Evolutionary conservation across 2,797 vertebrate genomes (phyloP).

Genomic region (Poecilia picta): DNA sequence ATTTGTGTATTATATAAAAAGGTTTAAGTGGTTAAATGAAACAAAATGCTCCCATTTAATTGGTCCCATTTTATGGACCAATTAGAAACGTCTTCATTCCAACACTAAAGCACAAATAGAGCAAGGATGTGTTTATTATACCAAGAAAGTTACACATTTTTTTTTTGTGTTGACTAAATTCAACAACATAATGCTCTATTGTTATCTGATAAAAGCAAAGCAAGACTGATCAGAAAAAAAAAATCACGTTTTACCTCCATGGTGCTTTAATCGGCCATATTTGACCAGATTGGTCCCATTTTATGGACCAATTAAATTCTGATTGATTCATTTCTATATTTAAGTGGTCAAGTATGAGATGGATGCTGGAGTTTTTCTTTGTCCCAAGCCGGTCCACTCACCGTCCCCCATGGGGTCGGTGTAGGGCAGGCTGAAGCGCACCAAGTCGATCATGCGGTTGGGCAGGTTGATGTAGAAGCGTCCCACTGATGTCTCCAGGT

Average conservation of each 20-base stretch:
- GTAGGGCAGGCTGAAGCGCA: conserved; percentile 94
- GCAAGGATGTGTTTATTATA: background rate
- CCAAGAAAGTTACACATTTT: background rate
- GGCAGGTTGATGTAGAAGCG: conserved; percentile 98
- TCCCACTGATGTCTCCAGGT: conserved; percentile 95
- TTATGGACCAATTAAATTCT: background rate
- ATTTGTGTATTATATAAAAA: too few relatives aligned
- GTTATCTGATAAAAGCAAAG: background rate
- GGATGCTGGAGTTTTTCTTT: background rate
- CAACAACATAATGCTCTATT: background rate
- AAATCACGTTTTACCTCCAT: background rate
- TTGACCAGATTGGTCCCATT: background rate
- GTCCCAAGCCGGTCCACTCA: conserved; percentile 57
- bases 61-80: too few relatives aligned
- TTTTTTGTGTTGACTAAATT: background rate
- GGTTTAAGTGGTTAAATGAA: too few relatives aligned
- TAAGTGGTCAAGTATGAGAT: background rate
- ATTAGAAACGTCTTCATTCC: background rate
- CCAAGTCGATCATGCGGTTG: conserved; percentile 97
- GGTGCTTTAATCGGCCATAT: background rate
- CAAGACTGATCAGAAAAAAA: background rate
- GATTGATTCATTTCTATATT: background rate
- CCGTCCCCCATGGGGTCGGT: conserved; percentile 96
- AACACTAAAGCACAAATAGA: background rate
- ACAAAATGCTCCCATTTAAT: too few relatives aligned